Percentiles rank a stretch among this genome's conserved stretches.
Conservation (phyloP, 2,113 vertebrate genomes). For the Saccopteryx leptura region DNA sequence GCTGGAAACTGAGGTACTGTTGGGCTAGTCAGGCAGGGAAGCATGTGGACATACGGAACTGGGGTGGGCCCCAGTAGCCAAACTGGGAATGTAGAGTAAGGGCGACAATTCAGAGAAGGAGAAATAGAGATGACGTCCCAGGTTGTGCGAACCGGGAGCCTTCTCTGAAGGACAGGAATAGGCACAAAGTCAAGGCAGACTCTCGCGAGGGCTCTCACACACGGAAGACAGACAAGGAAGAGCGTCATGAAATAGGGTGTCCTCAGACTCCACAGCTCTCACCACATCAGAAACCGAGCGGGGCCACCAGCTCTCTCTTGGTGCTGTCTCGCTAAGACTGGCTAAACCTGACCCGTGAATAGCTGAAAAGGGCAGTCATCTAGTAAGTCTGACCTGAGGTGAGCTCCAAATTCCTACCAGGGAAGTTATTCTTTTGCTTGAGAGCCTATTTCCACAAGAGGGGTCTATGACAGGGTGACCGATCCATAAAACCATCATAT, state of each 20-base stretch:
- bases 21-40: neutral
- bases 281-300: neutral
- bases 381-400: neutral
- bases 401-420: neutral
- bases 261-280: neutral
- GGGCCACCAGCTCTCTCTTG: no score
- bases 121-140: neutral
- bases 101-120: neutral
- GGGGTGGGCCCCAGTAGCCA: no score
- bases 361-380: neutral
- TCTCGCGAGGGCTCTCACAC: fast-evolving
- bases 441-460: neutral
- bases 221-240: neutral
- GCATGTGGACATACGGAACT: fast-evolving
- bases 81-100: neutral
- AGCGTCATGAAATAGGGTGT: neutral
- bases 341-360: fast-evolving
- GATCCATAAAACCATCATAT: neutral
- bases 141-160: neutral
- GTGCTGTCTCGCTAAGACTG: neutral
- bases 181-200: no score
- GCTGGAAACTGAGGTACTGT: neutral
- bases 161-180: neutral
- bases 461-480: neutral
- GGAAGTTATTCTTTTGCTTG: neutral